Base-by-base conservation (phyloP, 2,113 vertebrate genomes). In the Beaufortia kweichowensis region DNA sequence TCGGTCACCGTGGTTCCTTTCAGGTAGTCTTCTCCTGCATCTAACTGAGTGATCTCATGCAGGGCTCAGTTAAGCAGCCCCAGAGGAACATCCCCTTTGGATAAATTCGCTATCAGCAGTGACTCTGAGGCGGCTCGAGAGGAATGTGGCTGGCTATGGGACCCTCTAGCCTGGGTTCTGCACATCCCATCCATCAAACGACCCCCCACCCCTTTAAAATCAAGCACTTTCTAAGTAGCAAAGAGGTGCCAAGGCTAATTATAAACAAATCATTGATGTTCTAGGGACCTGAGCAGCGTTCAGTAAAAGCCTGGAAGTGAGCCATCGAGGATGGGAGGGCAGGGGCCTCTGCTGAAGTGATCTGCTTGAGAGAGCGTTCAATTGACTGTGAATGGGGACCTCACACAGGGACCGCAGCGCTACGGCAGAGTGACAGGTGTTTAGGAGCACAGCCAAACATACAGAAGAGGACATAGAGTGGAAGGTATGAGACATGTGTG, bases 251-350 rank as follows among this genome's bases (percentile, higher is more conserved):
- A 89, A 84, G 70, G 89, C 91, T 93, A 92, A 93, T 92, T 92
- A 92, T 92, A 92, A 92, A 91, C 90, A 90, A 90, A 90, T 90
- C 90, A 87, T 88, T 88, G 88, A 92, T 90, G 90, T 85, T 89
- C 82, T 72, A 84, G 85, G 74, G 75, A 76, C 41, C 83, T 60
- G 76, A 83, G 84, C 81, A 84, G 84, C 66, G 77, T 21, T 82
- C 80, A 81, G 71, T 76, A 41, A 73, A 76, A 50, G 70, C 31
- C 70, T 72, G 50, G 72, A 75, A 77, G 39, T 6, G 60, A 57
- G 65, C 50, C 24, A 62, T 12, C 6, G 17, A 33, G 19, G 39
- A 70, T 85, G 59, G 48, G 50, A 41, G 43, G 6, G 59, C 10
- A 33, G 39, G 64, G 21, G 28, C n/a, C 21, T 61, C 39, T 55